phyloP scores from a whole-genome alignment of 2,113 vertebrate genomes.

The Cyprinodon brontotheroides region DNA sequence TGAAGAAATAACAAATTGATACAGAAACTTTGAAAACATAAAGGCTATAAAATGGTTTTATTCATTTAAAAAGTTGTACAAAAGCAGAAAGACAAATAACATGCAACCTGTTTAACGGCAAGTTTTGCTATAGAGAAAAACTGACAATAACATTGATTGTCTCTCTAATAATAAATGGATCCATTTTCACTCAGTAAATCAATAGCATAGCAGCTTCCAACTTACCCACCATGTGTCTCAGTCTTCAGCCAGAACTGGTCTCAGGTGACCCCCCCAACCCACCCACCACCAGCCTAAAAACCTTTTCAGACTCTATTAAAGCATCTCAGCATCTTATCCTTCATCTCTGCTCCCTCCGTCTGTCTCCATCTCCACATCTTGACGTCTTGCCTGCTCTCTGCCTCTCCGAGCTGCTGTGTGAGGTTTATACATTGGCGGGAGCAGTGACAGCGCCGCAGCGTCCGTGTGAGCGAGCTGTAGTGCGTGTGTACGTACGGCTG shows the following conservation, averaged over 20 bases:
- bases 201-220: conserved; percentile 33
- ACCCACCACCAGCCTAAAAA: conserved; percentile 31
- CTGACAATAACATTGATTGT: not conserved
- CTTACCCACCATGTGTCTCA: conserved; percentile 61
- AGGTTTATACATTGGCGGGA: conserved; percentile 69
- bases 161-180: not conserved
- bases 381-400: conserved; percentile 66
- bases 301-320: conserved; percentile 44
- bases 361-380: conserved; percentile 67
- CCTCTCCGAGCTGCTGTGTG: conserved; percentile 58
- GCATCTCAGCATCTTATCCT: conserved; percentile 35
- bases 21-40: not conserved
- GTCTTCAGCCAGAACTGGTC: conserved; percentile 31
- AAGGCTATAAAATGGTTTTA: not conserved
- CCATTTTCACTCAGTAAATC: conserved; percentile 12
- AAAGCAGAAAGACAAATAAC: not conserved
- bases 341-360: conserved; percentile 45
- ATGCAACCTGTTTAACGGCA: not conserved
- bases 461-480: conserved; percentile 22
- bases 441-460: conserved; percentile 68
- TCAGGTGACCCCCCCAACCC: conserved; percentile 21
- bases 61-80: not conserved
- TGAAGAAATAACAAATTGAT: not conserved
- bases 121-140: not conserved
- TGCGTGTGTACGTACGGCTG: conserved; percentile 33